phyloP scores from a whole-genome alignment of 2,888 invertebrate species.

The Lissonota sp. region DNA sequence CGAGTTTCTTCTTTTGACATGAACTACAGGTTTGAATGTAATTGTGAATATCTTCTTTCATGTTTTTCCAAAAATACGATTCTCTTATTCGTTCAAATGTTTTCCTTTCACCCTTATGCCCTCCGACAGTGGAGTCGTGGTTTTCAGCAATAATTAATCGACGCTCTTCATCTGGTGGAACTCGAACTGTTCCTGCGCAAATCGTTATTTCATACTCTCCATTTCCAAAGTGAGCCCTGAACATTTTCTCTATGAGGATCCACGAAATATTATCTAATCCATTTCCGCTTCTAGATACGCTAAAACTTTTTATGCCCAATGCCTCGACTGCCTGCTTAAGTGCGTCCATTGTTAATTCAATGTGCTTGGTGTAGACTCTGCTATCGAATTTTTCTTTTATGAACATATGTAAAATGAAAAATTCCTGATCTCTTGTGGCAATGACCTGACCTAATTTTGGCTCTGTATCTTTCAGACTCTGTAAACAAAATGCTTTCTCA shows the following conservation, averaged over 20 bases:
- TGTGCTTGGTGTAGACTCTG: too few species aligned
- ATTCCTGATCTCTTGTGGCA: background rate
- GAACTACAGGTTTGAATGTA: slow-evolving; percentile 45
- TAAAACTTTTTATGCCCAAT: too few species aligned
- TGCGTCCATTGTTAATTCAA: too few species aligned
- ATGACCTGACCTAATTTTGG: background rate
- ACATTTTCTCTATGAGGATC: too few species aligned
- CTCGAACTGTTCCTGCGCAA: background rate
- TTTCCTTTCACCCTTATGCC: slow-evolving; percentile 50
- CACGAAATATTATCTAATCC: too few species aligned
- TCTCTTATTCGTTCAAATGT: slow-evolving; percentile 41
- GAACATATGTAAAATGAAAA: too few species aligned
- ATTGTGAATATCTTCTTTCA: slow-evolving; percentile 52
- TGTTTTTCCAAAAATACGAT: slow-evolving; percentile 43
- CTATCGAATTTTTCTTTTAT: too few species aligned
- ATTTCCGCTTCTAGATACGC: too few species aligned
- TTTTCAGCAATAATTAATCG: slow-evolving; percentile 23
- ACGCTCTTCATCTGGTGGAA: slow-evolving; percentile 11
- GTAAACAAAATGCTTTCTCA: background rate
- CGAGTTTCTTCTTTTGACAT: slow-evolving; percentile 53
- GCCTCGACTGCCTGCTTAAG: too few species aligned
- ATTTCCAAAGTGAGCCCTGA: background rate
- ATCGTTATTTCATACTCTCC: background rate
- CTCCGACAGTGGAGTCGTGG: slow-evolving; percentile 17
- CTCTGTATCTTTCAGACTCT: background rate